A percentile compares a stretch with the other conserved stretches of the same genome.
phyloP scores from a whole-genome alignment of 2,113 vertebrate genomes.

The Saguinus midas region DNA sequence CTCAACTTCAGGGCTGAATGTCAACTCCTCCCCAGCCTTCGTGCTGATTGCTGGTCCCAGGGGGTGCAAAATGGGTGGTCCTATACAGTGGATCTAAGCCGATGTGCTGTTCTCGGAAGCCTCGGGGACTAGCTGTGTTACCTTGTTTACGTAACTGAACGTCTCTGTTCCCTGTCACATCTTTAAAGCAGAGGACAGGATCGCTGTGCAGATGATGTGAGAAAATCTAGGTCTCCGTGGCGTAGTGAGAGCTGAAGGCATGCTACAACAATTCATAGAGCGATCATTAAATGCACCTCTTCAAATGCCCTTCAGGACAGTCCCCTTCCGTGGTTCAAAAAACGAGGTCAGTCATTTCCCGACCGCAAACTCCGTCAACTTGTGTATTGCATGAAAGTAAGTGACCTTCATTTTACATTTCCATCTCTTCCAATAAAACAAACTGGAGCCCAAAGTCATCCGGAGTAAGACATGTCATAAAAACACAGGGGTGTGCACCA shows the following conservation, averaged over 20 bases:
- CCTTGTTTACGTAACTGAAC: fast-evolving
- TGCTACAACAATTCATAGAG: fast-evolving
- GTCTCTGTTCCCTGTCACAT: not conserved
- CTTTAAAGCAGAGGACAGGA: not conserved
- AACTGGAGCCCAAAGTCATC: not conserved
- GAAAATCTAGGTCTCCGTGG: fast-evolving
- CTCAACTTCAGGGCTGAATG: not conserved
- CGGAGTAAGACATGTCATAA: too few relatives aligned
- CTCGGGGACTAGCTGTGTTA: too few relatives aligned
- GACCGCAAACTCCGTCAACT: too few relatives aligned
- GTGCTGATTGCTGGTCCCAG: too few relatives aligned
- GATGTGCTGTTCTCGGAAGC: not conserved
- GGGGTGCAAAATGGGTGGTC: fast-evolving
- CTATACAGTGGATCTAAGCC: too few relatives aligned
- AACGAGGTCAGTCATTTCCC: not conserved
- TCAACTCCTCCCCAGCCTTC: not conserved
- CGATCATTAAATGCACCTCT: fast-evolving
- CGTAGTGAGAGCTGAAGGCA: fast-evolving
- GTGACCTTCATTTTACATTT: not conserved
- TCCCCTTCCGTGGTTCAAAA: too few relatives aligned
- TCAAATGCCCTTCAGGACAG: fast-evolving
- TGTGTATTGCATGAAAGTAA: fast-evolving
- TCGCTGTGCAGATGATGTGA: fast-evolving
- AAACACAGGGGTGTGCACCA: fast-evolving
- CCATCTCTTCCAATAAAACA: not conserved